phyloP scores from a whole-genome alignment of 2,888 invertebrate genomes.

The Neria commutata region DNA sequence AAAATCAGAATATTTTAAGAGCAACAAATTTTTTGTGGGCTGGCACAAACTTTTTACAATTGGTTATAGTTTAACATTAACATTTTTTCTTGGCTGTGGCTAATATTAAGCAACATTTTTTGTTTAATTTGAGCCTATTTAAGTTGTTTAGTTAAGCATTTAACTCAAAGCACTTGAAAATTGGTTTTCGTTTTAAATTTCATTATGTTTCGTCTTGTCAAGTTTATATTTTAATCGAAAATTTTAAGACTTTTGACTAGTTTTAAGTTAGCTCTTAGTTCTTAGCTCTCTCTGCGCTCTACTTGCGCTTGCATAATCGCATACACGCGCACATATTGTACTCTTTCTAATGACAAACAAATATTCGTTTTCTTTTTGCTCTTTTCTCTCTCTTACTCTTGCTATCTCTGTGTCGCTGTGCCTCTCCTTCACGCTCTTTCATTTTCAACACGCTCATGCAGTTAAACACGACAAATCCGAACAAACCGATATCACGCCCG shows the following conservation, averaged over 20 bases:
- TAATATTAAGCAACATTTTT: constrained; percentile 7
- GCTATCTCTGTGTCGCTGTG: background rate
- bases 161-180: no score
- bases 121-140: constrained; percentile 1
- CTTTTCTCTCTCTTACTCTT: constrained; percentile 4
- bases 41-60: constrained; percentile 23
- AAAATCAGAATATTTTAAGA: no score
- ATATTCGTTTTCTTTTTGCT: constrained; percentile 22
- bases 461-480: constrained; percentile 61
- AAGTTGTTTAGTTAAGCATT: constrained; percentile 23
- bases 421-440: background rate
- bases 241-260: no score
- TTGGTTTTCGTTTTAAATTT: no score
- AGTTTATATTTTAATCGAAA: no score
- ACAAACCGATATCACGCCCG: constrained; percentile 58
- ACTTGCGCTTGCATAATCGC: background rate
- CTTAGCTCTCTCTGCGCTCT: background rate
- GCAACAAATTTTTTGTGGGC: constrained; percentile 25
- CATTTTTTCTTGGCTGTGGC: constrained; percentile 23
- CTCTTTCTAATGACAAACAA: background rate
- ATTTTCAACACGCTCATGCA: constrained; percentile 26
- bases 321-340: background rate
- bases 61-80: constrained; percentile 36
- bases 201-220: no score
- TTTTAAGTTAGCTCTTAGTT: no score